Evolutionary conservation across 1,140 invertebrate genomes (phyloP).

Genomic region (Oryzaephilus surinamensis): DNA sequence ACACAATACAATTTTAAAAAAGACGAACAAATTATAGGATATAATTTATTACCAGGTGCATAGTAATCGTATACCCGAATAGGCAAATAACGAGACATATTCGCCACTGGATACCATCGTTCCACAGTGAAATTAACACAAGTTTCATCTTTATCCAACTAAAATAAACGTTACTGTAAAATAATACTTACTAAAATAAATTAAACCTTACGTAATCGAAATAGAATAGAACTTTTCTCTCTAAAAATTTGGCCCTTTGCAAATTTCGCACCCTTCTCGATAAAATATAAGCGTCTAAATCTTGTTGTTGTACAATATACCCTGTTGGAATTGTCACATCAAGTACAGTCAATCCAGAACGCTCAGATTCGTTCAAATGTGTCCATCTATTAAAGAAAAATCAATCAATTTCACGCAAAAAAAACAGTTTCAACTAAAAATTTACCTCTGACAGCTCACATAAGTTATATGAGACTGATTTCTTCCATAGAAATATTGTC

Average conservation of each 20-base stretch:
- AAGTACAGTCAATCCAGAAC: constrained; percentile 85
- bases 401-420: too few species aligned
- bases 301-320: constrained; percentile 86
- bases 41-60: constrained; percentile 73
- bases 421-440: constrained; percentile 1
- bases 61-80: constrained; percentile 93
- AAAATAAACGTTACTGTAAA: constrained; percentile 20
- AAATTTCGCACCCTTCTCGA: constrained; percentile 64
- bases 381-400: too few species aligned
- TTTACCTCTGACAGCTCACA: constrained; percentile 67
- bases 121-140: constrained; percentile 89
- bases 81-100: constrained; percentile 86
- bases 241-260: constrained; percentile 70
- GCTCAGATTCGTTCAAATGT: constrained; percentile 59
- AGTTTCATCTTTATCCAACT: constrained; percentile 70
- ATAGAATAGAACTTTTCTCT: constrained; percentile 83
- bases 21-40: constrained; percentile 5
- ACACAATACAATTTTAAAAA: neutral
- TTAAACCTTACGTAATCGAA: constrained; percentile 75
- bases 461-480: constrained; percentile 90
- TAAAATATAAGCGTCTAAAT: constrained; percentile 71
- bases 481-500: constrained; percentile 69
- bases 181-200: neutral
- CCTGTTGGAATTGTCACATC: constrained; percentile 89
- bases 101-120: constrained; percentile 92